Evolutionary conservation across 2,113 vertebrate genomes (phyloP).

Genomic region (Myrmophylax atrothorax): DNA sequence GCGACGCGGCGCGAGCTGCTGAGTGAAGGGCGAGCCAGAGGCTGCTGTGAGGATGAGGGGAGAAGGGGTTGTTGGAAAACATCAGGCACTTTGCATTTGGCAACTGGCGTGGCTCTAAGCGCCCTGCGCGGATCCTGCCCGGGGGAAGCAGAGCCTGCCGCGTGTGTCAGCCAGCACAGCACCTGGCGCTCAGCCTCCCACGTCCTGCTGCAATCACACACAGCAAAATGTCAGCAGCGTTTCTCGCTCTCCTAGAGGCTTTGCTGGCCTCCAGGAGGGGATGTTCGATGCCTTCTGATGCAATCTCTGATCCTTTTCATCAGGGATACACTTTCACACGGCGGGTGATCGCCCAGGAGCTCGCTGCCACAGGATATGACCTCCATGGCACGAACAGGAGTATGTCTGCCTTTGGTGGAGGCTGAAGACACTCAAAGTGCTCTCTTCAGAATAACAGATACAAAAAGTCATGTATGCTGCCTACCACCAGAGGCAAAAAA

Average conservation of each 20-base stretch:
- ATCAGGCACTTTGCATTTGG: fast-evolving
- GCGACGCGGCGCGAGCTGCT: fast-evolving
- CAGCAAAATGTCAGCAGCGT: not conserved
- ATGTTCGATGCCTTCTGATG: not conserved
- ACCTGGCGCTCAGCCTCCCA: not conserved
- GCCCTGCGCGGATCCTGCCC: not conserved
- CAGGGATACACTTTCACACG: not conserved
- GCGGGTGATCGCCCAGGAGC: not conserved
- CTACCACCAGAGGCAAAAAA: not conserved
- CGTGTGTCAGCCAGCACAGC: not conserved
- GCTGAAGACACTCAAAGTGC: not conserved
- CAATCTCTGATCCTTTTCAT: not conserved
- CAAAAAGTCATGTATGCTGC: not conserved
- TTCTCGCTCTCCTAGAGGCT: not conserved
- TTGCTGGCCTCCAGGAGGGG: not conserved
- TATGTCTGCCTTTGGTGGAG: not conserved
- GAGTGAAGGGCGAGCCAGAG: not conserved
- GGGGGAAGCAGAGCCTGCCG: not conserved
- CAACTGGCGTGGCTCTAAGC: fast-evolving
- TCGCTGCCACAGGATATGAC: not conserved
- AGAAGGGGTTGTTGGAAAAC: not conserved
- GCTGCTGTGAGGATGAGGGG: not conserved
- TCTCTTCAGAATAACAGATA: not conserved
- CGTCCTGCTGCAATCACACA: not conserved
- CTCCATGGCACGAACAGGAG: not conserved